Base-by-base conservation (phyloP, 2,797 vertebrate species). In the Microctenopoma steveboyesi region DNA sequence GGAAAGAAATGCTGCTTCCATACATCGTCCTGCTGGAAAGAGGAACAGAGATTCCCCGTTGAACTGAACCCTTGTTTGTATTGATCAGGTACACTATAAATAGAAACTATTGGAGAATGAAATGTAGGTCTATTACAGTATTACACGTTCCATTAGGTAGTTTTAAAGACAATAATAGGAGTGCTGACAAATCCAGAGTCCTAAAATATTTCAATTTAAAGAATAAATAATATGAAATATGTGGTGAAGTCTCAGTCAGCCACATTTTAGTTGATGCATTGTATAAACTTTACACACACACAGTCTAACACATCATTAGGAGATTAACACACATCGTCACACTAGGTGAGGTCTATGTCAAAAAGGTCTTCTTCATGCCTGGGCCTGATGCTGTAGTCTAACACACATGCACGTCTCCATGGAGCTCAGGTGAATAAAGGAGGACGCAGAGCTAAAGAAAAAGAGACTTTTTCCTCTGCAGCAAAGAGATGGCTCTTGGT, bases 11-110 rank as follows among this genome's bases (percentile, higher is more conserved):
- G 0, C 40, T 48, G 18, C 27, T 22, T 33, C 10, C 11, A 18
- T 30, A 16, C 28, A n/a, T 11, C 78, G 81, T 79, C 71, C 73
- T 40, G 84, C 15, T 78, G 86, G 28, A 72, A 30, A 35, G 22
- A 28, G 28, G 6, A 43, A 46, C 48, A 13, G 28, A 4, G 50
- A 39, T n/a, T 3, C 27, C 4, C 39, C 14, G 43, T n/a, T 56
- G 25, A 57, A 56, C 16, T 22, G 25, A 14, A 49, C 8, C 37
- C 43, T 28, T 43, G 12, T 43, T 15, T 12, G 9, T n/a, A 39
- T 39, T 50, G 30, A 50, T 39, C 7, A 35, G 42, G 25, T 30
- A 28, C 11, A 13, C 28, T 40, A 9, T 61, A 25, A 48, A 48
- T 46, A 22, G 58, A 40, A 47, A 40, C 22, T 6, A 49, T 3